Conservation (phyloP, 2,888 invertebrate species). For the Tinea pellionella region DNA sequence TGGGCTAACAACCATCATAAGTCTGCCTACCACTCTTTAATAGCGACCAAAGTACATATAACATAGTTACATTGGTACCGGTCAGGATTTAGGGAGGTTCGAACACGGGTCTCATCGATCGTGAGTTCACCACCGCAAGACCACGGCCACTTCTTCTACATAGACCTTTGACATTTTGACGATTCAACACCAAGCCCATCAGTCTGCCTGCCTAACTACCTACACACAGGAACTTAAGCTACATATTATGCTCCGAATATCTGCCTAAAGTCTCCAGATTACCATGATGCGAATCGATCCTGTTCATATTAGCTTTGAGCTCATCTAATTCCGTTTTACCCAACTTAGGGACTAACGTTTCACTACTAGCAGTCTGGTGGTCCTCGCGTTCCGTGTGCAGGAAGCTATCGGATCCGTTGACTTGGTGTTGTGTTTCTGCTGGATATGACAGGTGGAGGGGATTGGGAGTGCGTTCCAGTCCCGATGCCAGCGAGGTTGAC, state of each 20-base stretch:
- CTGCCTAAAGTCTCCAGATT: conserved; percentile 42
- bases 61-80: too few relatives aligned
- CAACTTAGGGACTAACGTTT: conserved; percentile 28
- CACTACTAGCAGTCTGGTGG: conserved; percentile 22
- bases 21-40: too few relatives aligned
- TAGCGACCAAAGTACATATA: too few relatives aligned
- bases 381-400: conserved; percentile 35
- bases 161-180: too few relatives aligned
- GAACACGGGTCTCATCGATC: too few relatives aligned
- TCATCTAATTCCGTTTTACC: conserved; percentile 34
- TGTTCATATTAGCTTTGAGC: conserved; percentile 59
- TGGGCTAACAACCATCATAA: too few relatives aligned
- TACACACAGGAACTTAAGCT: too few relatives aligned
- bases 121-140: too few relatives aligned
- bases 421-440: conserved; percentile 17
- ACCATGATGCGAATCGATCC: conserved; percentile 60
- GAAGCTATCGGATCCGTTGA: conserved; percentile 46
- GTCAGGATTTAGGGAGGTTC: too few relatives aligned
- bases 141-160: too few relatives aligned
- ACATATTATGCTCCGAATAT: background rate
- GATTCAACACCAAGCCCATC: too few relatives aligned
- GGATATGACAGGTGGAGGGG: conserved; percentile 37
- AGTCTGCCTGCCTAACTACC: too few relatives aligned
- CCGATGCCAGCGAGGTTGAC: conserved; percentile 41
- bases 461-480: conserved; percentile 39